Conservation (phyloP, 2,113 vertebrate genomes). For the Muntiacus reevesi region DNA sequence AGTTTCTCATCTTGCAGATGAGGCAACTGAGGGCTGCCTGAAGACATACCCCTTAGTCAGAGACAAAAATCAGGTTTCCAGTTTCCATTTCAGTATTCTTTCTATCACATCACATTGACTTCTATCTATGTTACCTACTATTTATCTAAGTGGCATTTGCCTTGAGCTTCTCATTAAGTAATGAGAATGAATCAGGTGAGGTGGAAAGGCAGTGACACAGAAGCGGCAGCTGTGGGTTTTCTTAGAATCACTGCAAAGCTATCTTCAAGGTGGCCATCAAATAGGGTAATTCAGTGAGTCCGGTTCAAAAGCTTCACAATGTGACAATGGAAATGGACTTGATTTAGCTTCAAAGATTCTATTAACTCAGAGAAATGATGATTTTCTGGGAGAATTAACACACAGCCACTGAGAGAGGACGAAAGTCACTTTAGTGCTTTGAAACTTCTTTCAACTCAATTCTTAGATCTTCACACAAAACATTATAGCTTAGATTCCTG, state of each 20-base stretch:
- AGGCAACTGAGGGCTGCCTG: not conserved
- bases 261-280: conserved; percentile 31
- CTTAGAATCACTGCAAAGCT: not conserved
- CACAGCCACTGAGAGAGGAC: conserved; percentile 5
- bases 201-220: not conserved
- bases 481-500: not conserved
- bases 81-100: not conserved
- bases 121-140: not conserved
- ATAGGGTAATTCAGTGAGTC: conserved; percentile 26
- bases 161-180: conserved; percentile 6
- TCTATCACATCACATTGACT: not conserved
- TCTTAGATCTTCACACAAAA: conserved; percentile 27
- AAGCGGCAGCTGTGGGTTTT: not conserved
- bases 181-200: not conserved
- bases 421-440: conserved; percentile 34
- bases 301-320: conserved; percentile 55
- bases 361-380: conserved; percentile 61
- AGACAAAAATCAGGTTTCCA: not conserved
- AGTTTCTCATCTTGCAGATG: not conserved
- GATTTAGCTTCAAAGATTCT: conserved; percentile 71
- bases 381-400: conserved; percentile 61
- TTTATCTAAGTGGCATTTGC: not conserved
- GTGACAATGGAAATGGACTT: conserved; percentile 66
- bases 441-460: conserved; percentile 46
- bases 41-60: not conserved